Percentiles rank a stretch among this genome's conserved stretches.
phyloP scores from a whole-genome alignment of 92 coral and sea anemone genomes.

The Siderastrea siderea region DNA sequence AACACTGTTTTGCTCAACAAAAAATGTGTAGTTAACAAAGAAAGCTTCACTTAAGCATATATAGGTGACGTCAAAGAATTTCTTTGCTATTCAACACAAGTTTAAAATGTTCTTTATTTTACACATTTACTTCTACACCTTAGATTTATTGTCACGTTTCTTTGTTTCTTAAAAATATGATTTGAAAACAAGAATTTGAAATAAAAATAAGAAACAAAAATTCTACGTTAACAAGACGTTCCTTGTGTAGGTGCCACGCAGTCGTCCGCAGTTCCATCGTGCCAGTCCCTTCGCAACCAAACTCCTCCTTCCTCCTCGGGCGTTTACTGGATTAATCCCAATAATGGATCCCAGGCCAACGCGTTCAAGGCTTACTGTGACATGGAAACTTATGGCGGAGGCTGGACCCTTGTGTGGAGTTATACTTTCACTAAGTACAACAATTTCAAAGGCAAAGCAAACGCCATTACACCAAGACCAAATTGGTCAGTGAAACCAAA shows the following conservation, averaged over 20 bases:
- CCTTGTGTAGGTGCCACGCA: constrained; percentile 4
- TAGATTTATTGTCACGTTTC: no score
- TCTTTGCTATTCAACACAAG: no score
- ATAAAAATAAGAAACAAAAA: no score
- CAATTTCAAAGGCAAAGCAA: not conserved
- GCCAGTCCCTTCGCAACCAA: constrained; percentile 37
- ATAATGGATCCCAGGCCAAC: constrained; percentile 24
- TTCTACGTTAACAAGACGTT: no score
- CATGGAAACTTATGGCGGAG: constrained; percentile 44
- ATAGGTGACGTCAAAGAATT: no score
- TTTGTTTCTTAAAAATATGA: no score
- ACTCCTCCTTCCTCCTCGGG: constrained; percentile 33
- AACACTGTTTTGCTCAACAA: no score
- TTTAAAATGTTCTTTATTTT: no score
- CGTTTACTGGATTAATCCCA: constrained; percentile 76
- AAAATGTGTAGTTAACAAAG: no score
- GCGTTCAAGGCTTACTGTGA: constrained; percentile 75
- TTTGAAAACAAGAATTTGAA: no score
- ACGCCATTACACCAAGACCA: constrained; percentile 40
- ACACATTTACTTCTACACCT: no score
- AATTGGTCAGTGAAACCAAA: not conserved
- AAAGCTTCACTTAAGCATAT: no score
- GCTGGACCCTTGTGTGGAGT: constrained; percentile 50
- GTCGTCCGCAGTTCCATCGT: constrained; percentile 20
- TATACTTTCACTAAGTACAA: constrained; percentile 11